Base-by-base conservation (phyloP, 2,113 vertebrate species). In the Zosterops borbonicus region DNA sequence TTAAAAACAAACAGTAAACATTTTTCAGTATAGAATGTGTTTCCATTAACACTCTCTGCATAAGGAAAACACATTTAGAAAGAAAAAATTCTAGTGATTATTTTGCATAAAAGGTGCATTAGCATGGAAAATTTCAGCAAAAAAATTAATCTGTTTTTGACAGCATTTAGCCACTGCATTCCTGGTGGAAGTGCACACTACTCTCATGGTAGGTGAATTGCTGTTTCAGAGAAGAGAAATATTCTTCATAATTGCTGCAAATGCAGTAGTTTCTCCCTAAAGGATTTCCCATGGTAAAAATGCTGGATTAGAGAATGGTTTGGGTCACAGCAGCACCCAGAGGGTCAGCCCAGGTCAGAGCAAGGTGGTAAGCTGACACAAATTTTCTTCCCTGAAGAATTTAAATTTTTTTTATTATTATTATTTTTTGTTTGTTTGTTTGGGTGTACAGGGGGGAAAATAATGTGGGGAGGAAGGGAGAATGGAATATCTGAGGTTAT, bases 391-490 rank as follows among this genome's bases (percentile, higher is more conserved):
- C 19, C 22, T 37, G 31, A 49, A 28, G 25, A 7, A 14, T 35
- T 69, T 27, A 20, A n/a, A 2, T 4, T 25, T 41, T 76, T 62
- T 35, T 22, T 6, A 22, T 39, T 39, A 11, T 10, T 39, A 11
- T 39, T 11, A 11, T 39, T 39, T 11, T 39, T 39, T 37, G 37
- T 5, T 39, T 39, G 39, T 39, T 39, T 39, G 39, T 39, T 39
- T 39, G 39, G 39, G 16, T 12, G 10, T 76, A 69, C 53, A 29
- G 0, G 2, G 6, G 3, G 4, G 33, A 20, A 28, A 41, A 28
- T 24, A n/a, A 11, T 14, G 5, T 5, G 2, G 5, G 4, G 7
- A 3, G 7, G 5, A 7, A 4, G 4, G 2, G 2, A 1, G 1
- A 49, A 15, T 4, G 9, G 11, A n/a, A 8, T 60, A 39, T 77